Percentiles rank a stretch among this genome's conserved stretches.
Evolutionary conservation across 2,888 invertebrate species (phyloP).

Genomic region (Halocaridina rubra): DNA sequence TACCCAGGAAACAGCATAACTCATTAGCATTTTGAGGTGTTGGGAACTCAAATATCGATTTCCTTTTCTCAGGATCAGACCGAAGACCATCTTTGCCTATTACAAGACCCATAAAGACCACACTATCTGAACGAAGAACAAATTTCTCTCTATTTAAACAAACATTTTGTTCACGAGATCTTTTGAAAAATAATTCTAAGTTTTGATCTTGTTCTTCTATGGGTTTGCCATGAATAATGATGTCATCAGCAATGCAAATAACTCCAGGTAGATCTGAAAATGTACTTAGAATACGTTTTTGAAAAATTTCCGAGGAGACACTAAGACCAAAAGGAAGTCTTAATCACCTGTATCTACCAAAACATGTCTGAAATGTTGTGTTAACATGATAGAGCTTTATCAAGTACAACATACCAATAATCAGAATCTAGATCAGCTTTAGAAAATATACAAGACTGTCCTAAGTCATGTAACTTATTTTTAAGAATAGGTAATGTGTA

Average conservation of each 20-base stretch:
- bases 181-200: not conserved
- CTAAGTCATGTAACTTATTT: not conserved
- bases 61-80: not conserved
- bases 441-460: too few species aligned
- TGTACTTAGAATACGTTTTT: not conserved
- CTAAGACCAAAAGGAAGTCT: not conserved
- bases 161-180: not conserved
- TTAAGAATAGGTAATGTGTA: slow-evolving; percentile 22
- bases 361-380: slow-evolving; percentile 15
- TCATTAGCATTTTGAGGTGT: not conserved
- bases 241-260: slow-evolving; percentile 5
- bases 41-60: too few species aligned
- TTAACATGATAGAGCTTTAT: too few species aligned
- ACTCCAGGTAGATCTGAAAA: slow-evolving; percentile 9
- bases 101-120: not conserved
- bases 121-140: not conserved
- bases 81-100: not conserved
- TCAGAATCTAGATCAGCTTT: slow-evolving; percentile 9
- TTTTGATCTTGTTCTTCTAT: not conserved
- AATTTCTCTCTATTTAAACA: not conserved
- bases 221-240: not conserved
- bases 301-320: slow-evolving; percentile 10
- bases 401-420: not conserved
- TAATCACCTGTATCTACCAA: slow-evolving; percentile 13
- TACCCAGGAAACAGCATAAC: not conserved